phyloP scores from a whole-genome alignment of 2,113 vertebrate genomes.

The Crotalus helleri region DNA sequence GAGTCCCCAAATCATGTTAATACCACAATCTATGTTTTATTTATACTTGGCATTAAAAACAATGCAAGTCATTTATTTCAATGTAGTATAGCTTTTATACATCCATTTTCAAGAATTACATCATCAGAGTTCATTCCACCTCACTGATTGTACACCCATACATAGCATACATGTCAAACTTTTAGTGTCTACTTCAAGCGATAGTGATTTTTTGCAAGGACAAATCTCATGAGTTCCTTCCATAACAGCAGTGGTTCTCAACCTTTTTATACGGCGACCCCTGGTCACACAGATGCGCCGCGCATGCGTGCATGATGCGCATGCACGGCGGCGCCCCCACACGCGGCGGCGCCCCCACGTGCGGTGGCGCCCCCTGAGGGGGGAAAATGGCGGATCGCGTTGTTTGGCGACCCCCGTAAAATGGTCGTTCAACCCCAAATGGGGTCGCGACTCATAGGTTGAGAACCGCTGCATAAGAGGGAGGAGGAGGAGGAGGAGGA shows the following conservation, averaged over 20 bases:
- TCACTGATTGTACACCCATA: neutral
- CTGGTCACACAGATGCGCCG: no score
- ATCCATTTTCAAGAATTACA: neutral
- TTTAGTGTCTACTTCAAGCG: neutral
- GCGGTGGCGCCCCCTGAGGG: no score
- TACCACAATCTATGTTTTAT: neutral
- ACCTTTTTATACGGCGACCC: no score
- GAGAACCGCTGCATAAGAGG: neutral
- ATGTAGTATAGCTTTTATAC: neutral
- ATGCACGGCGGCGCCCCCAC: no score
- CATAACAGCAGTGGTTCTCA: neutral
- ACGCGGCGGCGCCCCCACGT: no score
- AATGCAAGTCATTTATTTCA: neutral
- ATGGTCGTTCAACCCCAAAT: no score
- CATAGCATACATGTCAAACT: neutral
- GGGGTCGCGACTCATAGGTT: no score
- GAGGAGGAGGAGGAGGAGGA: neutral
- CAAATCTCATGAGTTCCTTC: neutral
- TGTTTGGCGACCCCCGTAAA: no score
- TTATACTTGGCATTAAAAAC: conserved; percentile 15
- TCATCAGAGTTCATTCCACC: neutral
- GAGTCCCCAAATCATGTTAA: neutral
- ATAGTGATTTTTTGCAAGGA: neutral
- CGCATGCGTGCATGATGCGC: no score
- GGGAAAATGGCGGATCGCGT: no score